Percentiles rank a stretch among this genome's conserved stretches.
These are phyloP conservation scores for Astropecten irregularis DNA, from an alignment of 53 echinoderm and acorn worm genomes.

Conservation along the genomic window DNA sequence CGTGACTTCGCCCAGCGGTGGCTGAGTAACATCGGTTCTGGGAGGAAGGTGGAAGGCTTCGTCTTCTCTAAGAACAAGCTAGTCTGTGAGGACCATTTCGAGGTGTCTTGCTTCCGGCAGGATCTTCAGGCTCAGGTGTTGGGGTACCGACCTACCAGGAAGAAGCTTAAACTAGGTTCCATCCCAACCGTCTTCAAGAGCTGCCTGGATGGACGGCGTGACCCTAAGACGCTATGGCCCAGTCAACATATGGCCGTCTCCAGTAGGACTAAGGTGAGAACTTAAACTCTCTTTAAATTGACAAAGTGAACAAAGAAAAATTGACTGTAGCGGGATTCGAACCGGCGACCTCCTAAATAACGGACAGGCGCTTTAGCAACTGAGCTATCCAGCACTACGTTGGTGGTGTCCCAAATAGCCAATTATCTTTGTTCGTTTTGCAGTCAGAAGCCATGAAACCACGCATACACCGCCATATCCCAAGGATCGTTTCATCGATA, in stretches of 20 bases:
- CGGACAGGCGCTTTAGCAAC: too few relatives aligned
- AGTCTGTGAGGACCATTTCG: constrained; percentile 23
- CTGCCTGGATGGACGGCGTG: not conserved
- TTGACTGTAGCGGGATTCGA: too few relatives aligned
- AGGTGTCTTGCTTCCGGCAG: constrained; percentile 9
- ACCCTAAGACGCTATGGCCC: not conserved
- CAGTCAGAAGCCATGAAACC: too few relatives aligned
- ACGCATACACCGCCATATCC: too few relatives aligned
- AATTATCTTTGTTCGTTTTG: too few relatives aligned
- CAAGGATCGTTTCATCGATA: too few relatives aligned
- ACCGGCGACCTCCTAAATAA: too few relatives aligned
- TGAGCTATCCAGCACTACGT: too few relatives aligned
- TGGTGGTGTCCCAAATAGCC: too few relatives aligned
- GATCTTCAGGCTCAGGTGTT: constrained; percentile 11
- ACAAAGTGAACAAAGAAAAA: too few relatives aligned
- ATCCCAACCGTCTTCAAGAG: constrained; percentile 9
- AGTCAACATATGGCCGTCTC: not conserved
- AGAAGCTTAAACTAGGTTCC: constrained; percentile 31
- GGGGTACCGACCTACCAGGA: constrained; percentile 5
- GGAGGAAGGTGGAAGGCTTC: constrained; percentile 7
- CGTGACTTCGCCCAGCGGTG: constrained; percentile 15
- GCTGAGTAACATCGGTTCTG: not conserved
- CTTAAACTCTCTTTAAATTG: too few relatives aligned
- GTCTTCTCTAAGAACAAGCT: constrained; percentile 40
- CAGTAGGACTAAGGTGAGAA: too few relatives aligned